phyloP scores from a whole-genome alignment of 1,140 invertebrate genomes.

The Tenebrio molitor region DNA sequence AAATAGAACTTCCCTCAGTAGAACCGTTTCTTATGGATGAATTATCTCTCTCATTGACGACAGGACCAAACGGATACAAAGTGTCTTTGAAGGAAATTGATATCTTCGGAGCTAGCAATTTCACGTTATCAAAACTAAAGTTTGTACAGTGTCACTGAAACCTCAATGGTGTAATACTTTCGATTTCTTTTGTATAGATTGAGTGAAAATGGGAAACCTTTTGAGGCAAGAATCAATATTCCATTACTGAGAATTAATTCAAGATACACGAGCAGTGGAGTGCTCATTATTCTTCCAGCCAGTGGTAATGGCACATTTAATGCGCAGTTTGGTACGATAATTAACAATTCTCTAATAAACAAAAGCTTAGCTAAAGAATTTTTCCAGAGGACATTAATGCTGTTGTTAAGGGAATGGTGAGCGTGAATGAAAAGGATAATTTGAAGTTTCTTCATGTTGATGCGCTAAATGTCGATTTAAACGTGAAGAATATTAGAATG shows the following conservation, averaged over 20 bases:
- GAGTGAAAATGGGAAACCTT: conserved; percentile 72
- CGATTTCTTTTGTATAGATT: conserved; percentile 67
- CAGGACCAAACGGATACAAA: conserved; percentile 79
- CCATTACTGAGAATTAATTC: conserved; percentile 77
- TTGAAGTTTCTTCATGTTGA: conserved; percentile 76
- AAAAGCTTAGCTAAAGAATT: conserved; percentile 5
- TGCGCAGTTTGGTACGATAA: conserved; percentile 71
- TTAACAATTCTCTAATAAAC: not conserved
- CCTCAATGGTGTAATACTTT: not conserved
- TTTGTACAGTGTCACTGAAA: conserved; percentile 59
- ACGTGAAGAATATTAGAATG: conserved; percentile 77
- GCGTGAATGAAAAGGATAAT: conserved; percentile 66
- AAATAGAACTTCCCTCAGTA: conserved; percentile 78
- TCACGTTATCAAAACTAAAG: conserved; percentile 75
- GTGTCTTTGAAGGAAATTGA: conserved; percentile 77
- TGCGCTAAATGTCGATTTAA: conserved; percentile 73
- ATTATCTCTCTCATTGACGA: conserved; percentile 76
- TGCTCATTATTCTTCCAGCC: conserved; percentile 79
- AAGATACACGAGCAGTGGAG: conserved; percentile 79
- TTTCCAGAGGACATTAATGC: conserved; percentile 72
- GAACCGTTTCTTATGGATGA: conserved; percentile 82
- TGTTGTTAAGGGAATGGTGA: conserved; percentile 73
- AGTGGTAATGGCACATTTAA: conserved; percentile 80
- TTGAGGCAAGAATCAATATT: conserved; percentile 76
- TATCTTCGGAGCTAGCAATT: conserved; percentile 79